Evolutionary conservation across 2,797 vertebrate species (phyloP).

Genomic region (Atherinosoma microstoma): DNA sequence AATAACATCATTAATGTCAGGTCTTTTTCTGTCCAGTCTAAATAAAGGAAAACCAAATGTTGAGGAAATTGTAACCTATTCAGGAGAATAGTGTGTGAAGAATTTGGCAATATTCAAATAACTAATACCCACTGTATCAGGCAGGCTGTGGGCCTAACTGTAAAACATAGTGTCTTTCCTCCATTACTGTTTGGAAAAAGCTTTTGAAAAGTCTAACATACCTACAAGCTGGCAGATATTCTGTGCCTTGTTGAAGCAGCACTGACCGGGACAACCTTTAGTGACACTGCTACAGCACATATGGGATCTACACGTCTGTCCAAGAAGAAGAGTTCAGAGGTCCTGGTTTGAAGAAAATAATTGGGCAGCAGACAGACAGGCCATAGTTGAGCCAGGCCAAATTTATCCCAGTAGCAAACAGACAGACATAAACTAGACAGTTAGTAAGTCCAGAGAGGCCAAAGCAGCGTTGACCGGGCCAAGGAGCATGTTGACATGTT

Average conservation of each 20-base stretch:
- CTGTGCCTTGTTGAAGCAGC: slow-evolving; percentile 47
- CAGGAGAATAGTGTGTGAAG: background rate
- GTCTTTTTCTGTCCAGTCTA: background rate
- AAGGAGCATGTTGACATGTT: slow-evolving; percentile 72
- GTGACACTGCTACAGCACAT: slow-evolving; percentile 61
- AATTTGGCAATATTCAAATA: slow-evolving; percentile 1
- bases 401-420: slow-evolving; percentile 69
- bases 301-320: slow-evolving; percentile 56
- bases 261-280: slow-evolving; percentile 55
- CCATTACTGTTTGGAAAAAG: slow-evolving; percentile 10
- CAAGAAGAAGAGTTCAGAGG: slow-evolving; percentile 66
- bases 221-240: slow-evolving; percentile 33
- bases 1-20: background rate
- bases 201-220: slow-evolving; percentile 15
- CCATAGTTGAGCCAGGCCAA: slow-evolving; percentile 62
- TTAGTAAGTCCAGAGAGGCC: slow-evolving; percentile 76
- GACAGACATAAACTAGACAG: slow-evolving; percentile 73
- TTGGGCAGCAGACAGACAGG: slow-evolving; percentile 71
- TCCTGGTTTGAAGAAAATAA: slow-evolving; percentile 73
- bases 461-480: slow-evolving; percentile 67
- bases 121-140: background rate
- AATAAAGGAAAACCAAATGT: background rate
- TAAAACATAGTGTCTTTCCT: slow-evolving; percentile 4
- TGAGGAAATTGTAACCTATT: background rate
- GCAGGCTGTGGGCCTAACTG: background rate